A percentile compares a stretch with the other conserved stretches of the same genome.
Conservation (phyloP, 2,113 vertebrate species). For the Steatornis caripensis region DNA sequence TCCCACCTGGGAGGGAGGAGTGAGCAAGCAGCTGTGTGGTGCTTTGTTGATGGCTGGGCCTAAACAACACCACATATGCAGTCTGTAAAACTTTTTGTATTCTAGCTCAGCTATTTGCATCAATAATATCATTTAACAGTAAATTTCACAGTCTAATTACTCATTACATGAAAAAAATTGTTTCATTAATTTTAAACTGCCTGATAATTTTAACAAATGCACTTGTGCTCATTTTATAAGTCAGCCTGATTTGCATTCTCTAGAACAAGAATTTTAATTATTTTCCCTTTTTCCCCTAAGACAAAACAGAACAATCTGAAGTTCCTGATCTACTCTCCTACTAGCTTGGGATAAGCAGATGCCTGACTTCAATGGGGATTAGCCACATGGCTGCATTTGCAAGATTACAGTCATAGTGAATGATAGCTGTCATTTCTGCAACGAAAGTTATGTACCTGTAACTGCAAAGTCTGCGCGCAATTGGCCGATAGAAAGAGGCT, state of each 20-base stretch:
- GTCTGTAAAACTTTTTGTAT: background rate
- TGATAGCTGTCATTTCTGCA: background rate
- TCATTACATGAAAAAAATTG: background rate
- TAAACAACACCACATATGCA: too few species aligned
- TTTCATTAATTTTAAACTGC: background rate
- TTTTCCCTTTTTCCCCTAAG: background rate
- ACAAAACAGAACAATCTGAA: background rate
- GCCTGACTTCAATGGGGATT: background rate
- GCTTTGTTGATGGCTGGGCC: too few species aligned
- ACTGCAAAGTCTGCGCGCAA: background rate
- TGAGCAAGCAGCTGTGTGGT: too few species aligned
- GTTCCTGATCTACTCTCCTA: background rate
- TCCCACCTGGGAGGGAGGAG: too few species aligned
- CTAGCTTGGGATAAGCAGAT: background rate
- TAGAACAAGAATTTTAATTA: slow-evolving; percentile 1
- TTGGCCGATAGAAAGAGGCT: background rate
- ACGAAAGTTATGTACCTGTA: background rate
- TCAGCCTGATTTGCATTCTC: background rate
- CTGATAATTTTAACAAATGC: background rate
- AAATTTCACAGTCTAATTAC: slow-evolving; percentile 13
- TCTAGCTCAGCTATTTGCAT: background rate
- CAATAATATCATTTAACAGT: background rate
- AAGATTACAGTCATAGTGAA: background rate
- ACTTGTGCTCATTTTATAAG: background rate
- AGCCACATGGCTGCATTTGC: background rate